phyloP scores from a whole-genome alignment of 2,888 invertebrate species.

The Diaprepes abbreviatus region DNA sequence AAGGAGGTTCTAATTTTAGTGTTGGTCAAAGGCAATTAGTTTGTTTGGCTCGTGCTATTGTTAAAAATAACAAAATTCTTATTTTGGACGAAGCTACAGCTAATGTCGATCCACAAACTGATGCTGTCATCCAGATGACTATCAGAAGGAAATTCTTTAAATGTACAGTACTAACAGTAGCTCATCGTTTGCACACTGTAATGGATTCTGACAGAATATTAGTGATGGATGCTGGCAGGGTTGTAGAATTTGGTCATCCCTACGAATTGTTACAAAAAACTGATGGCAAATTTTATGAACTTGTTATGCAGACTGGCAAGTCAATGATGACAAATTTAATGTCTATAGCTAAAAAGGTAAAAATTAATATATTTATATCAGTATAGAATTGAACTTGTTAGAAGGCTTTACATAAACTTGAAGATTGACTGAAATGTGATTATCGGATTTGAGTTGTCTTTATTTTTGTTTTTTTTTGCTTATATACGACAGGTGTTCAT shows the following conservation, averaged over 20 bases:
- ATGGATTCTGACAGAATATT: constrained; percentile 87
- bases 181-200: constrained; percentile 85
- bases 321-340: constrained; percentile 75
- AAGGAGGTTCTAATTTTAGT: constrained; percentile 70
- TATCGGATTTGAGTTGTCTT: too few species aligned
- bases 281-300: constrained; percentile 71
- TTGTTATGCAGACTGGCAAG: constrained; percentile 79
- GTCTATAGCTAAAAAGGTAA: constrained; percentile 69
- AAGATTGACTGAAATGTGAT: too few species aligned
- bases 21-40: constrained; percentile 74
- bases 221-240: constrained; percentile 83
- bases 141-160: constrained; percentile 79
- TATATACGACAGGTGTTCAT: too few species aligned
- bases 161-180: constrained; percentile 86
- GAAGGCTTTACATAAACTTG: too few species aligned
- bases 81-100: constrained; percentile 80
- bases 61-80: constrained; percentile 63
- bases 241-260: constrained; percentile 83
- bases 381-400: too few species aligned
- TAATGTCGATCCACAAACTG: constrained; percentile 83
- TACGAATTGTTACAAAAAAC: constrained; percentile 71
- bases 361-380: neutral
- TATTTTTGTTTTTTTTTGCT: too few species aligned
- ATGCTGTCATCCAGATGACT: constrained; percentile 81
- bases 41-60: constrained; percentile 75